Base-by-base conservation (phyloP, 2,113 vertebrate species). In the Solenodon paradoxus region DNA sequence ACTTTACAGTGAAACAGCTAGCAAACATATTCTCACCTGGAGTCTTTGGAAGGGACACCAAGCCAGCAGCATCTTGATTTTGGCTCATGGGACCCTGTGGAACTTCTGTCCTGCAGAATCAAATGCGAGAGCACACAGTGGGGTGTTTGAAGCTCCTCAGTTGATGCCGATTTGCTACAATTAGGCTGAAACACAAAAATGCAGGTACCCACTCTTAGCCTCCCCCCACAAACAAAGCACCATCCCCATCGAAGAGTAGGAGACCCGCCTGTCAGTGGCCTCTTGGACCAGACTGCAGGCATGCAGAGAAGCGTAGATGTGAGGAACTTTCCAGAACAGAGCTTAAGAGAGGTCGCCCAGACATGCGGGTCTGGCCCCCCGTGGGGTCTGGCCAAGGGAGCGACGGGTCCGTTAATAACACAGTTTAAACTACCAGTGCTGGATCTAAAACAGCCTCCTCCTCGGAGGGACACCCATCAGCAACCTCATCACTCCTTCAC, bases 301-400 rank as follows among this genome's bases (percentile, higher is more conserved):
- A n/a, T n/a, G n/a, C n/a, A n/a, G n/a, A n/a, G n/a, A n/a, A n/a
- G n/a, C n/a, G n/a, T n/a, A n/a, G n/a, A n/a, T n/a, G n/a, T n/a
- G n/a, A n/a, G n/a, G n/a, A 75, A 35, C 9, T n/a, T 51, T 53
- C 22, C 57, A 24, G 72, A 66, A 51, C 55, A 28, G 16, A 75
- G 28, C 7, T 2, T 11, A n/a, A 4, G 5, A 35, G 13, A 45
- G 42, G 2, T 0, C 1, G 2, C 5, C 10, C 0, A 1, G 69
- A 3, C 1, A 0, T 22, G 35, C 35, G 9, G n/a, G n/a, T n/a
- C 26, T 53, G 26, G 45, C 17, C 12, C 26, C 10, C 1, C 0
- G 0, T 5, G 1, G 15, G n/a, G n/a, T 32, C 38, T 28, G 47
- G 2, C 5, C 2, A 5, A 1, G 11, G 15, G 30, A 47, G 9